Evolutionary conservation across 1,140 invertebrate species (phyloP), one percentile per base, ranked within the genome.

Genomic region (Hypothenemus hampei): DNA sequence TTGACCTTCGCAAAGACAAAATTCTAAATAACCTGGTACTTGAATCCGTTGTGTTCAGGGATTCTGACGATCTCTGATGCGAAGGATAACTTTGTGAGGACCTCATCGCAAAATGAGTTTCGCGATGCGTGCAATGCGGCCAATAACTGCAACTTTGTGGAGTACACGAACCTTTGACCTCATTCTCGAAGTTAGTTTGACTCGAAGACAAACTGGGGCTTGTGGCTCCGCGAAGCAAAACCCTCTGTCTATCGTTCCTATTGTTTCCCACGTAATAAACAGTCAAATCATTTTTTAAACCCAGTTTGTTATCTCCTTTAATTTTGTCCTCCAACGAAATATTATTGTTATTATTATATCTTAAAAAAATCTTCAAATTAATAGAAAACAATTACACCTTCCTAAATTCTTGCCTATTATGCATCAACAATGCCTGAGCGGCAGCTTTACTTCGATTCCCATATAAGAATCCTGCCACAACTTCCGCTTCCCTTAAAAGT

Each of bases 51-150:
- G 35, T 3, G 64, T 62, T 52, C 61, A 65, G 26, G 6, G 57
- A 58, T 19, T 69, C 68, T 29, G 64, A 44, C 2, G 64, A 65
- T 20, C 72, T 62, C 29, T 75, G 72, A 68, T 76, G 75, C 3
- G 72, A 71, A 0, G 78, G 78, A 58, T 80, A 80, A 59, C 77
- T 79, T 53, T 79, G 77, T 0, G 78, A 80, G 2, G 76, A 60
- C 46, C 77, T 72, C 75, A 80, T 79, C 29, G 61, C 69, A 13
- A 56, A 60, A 0, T 62, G 36, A 11, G 57, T 72, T 26, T 78
- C 75, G 10, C 73, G 63, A 41, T 79, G 76, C 0, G 75, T 72
- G 45, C 78, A 79, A 49, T 79, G 77, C 0, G 78, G 77, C 78
- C 77, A 80, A 54, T 77, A 80, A 59, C 78, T 75, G 46, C 78